phyloP scores from a whole-genome alignment of 2,797 vertebrate genomes.

The Graptemys geographica region DNA sequence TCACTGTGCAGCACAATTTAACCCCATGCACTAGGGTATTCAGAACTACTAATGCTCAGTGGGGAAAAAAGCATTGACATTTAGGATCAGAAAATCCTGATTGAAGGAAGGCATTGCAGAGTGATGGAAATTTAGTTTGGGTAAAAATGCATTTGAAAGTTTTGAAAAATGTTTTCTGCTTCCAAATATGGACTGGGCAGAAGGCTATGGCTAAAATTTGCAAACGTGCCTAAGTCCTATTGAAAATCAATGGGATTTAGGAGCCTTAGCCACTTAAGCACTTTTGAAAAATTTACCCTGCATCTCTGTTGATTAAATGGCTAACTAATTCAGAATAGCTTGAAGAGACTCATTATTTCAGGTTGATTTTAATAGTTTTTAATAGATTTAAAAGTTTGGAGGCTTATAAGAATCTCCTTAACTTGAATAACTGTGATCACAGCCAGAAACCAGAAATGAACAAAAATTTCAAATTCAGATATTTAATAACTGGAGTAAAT shows the following conservation, averaged over 20 bases:
- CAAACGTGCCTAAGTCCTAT: not conserved
- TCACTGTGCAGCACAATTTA: constrained; percentile 46
- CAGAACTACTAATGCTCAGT: not conserved
- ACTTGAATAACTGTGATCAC: not conserved
- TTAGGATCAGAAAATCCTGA: constrained; percentile 33
- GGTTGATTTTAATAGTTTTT: not conserved
- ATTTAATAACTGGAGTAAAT: not conserved
- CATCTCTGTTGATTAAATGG: not conserved
- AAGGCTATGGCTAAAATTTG: not conserved
- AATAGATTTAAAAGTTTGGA: not conserved
- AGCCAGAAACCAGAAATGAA: not conserved
- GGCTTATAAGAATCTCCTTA: not conserved
- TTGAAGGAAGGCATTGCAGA: not conserved
- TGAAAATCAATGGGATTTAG: not conserved
- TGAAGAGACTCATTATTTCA: not conserved
- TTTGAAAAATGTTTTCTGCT: constrained; percentile 24
- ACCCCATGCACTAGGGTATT: not conserved
- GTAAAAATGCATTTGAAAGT: not conserved
- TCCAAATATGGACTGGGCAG: not conserved
- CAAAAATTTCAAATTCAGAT: not conserved
- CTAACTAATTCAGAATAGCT: not conserved
- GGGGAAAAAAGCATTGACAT: not conserved
- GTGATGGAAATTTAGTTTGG: not conserved
- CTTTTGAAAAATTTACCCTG: not conserved
- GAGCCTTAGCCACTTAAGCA: rapidly evolving